phyloP scores from a whole-genome alignment of 2,888 invertebrate genomes.

The Lobophora halterata region DNA sequence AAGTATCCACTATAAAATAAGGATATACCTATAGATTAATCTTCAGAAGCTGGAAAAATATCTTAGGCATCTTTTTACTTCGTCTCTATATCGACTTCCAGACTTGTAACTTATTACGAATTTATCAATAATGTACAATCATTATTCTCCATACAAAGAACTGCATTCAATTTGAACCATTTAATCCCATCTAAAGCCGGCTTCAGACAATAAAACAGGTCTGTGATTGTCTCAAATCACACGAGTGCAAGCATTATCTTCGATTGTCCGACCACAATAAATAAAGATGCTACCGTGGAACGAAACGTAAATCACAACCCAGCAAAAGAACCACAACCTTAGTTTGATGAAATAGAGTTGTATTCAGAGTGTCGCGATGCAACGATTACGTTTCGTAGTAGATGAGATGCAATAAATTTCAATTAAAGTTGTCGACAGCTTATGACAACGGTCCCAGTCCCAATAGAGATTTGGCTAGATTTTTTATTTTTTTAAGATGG shows the following conservation, averaged over 20 bases:
- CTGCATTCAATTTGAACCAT: slow-evolving; percentile 18
- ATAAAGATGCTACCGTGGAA: slow-evolving; percentile 47
- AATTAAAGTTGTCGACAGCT: slow-evolving; percentile 71
- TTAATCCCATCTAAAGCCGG: slow-evolving; percentile 23
- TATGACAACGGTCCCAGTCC: slow-evolving; percentile 65
- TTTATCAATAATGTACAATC: slow-evolving; percentile 9
- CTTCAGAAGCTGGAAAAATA: too few relatives aligned
- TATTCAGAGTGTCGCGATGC: slow-evolving; percentile 16
- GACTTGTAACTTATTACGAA: neutral
- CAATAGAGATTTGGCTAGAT: slow-evolving; percentile 64
- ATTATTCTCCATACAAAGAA: slow-evolving; percentile 12
- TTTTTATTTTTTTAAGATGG: too few relatives aligned
- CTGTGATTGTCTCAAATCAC: slow-evolving; percentile 74
- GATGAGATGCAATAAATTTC: slow-evolving; percentile 75
- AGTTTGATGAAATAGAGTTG: slow-evolving; percentile 41
- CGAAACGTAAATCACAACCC: slow-evolving; percentile 29
- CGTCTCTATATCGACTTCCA: too few relatives aligned
- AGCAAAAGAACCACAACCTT: slow-evolving; percentile 36
- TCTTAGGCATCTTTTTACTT: too few relatives aligned
- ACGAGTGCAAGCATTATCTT: slow-evolving; percentile 73
- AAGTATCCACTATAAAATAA: too few relatives aligned
- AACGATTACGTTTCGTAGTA: slow-evolving; percentile 51
- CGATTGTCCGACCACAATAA: slow-evolving; percentile 51
- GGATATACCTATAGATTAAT: too few relatives aligned
- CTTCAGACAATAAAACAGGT: slow-evolving; percentile 70